Evolutionary conservation across 37 sponge, comb jelly and placozoan genomes (phyloP).

Genomic region (Beroe forskalii): DNA sequence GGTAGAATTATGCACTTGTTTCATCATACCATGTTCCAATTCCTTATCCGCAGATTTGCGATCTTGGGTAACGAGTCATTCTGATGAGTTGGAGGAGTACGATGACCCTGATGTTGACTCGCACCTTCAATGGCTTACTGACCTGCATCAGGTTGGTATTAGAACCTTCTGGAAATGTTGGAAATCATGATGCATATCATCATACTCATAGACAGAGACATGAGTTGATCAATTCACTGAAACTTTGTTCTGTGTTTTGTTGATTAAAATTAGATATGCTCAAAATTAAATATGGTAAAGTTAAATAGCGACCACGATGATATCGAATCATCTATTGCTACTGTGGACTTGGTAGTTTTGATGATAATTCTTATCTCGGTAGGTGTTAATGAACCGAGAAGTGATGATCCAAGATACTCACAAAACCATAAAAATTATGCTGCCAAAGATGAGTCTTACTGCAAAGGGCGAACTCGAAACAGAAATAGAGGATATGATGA

Average conservation of each 20-base stretch:
- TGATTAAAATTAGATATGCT: no score
- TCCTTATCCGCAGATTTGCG: constrained; percentile 62
- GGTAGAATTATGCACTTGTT: no score
- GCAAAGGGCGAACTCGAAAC: constrained; percentile 16
- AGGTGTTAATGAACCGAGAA: constrained; percentile 63
- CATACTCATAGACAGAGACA: no score
- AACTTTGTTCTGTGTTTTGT: no score
- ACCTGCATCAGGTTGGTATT: constrained; percentile 60
- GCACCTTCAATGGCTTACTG: constrained; percentile 58
- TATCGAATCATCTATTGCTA: no score
- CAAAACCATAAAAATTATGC: constrained; percentile 22
- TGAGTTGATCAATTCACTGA: no score
- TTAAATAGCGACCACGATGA: no score
- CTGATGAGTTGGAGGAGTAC: neutral
- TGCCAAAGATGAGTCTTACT: constrained; percentile 31
- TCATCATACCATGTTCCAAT: no score
- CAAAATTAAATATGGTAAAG: no score
- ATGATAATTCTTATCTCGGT: neutral
- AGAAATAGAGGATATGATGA: constrained; percentile 47
- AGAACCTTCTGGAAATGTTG: no score
- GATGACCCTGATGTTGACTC: constrained; percentile 2
- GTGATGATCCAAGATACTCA: constrained; percentile 53
- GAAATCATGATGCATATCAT: no score
- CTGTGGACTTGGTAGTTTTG: no score
- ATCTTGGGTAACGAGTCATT: constrained; percentile 51